Evolutionary conservation across 2,113 vertebrate species (phyloP), one percentile per base, ranked within the genome.

Genomic region (Coreoperca whiteheadi): DNA sequence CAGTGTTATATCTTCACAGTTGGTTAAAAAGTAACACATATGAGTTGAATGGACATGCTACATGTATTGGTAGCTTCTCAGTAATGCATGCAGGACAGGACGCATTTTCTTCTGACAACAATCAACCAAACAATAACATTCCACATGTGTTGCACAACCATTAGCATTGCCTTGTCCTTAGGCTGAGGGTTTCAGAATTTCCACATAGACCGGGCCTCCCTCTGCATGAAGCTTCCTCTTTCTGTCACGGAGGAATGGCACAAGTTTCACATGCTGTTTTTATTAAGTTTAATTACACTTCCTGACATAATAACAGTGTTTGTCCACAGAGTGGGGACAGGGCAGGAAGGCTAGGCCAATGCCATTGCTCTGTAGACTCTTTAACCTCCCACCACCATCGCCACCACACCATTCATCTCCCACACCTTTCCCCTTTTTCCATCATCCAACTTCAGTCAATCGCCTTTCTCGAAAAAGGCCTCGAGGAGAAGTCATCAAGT

Each of bases 231-330:
- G 20, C 74, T 74, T 79, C 77, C 75, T 82, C 59, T 50, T 30
- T 37, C 57, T 77, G 66, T 57, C 75, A 53, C 46, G 46, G 72
- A 68, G 67, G 41, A 75, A 46, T 8, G 50, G 65, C 81, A 74
- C 68, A 75, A 73, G 23, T 74, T 75, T 83, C 84, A 73, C 93
- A 90, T 84, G 86, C 79, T 91, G 79, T 82, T 91, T 90, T 86
- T 87, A 91, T 89, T 90, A 82, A 70, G 75, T 74, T 74, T 90
- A 90, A 88, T 90, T 87, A 81, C 74, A 87, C 87, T 88, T 90
- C 86, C 88, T 86, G 85, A 84, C 84, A 79, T 88, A 67, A 88
- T 51, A 86, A 59, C 60, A 67, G 21, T 84, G 88, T 90, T 89
- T 87, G 85, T 93, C 87, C 75, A 74, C 68, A 77, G 50, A 59